Evolutionary conservation across 2,888 invertebrate species (phyloP).

Genomic region (Thymelicus acteon): DNA sequence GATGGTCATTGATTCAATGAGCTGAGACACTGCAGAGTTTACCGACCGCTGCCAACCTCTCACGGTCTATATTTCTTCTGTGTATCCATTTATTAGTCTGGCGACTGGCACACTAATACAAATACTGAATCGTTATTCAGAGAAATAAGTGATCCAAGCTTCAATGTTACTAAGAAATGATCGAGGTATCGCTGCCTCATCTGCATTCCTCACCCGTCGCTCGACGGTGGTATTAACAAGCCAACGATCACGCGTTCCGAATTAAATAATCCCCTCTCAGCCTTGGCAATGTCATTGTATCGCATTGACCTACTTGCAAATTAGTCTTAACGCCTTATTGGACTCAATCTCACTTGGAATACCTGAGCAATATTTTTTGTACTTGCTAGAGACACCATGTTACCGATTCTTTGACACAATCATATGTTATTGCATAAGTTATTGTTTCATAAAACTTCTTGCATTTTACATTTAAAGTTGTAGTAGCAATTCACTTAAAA

Average conservation of each 20-base stretch:
- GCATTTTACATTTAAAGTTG: no score
- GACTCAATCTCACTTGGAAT: conserved; percentile 16
- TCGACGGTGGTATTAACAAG: conserved; percentile 6
- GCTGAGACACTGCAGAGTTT: background rate
- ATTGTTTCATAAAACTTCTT: no score
- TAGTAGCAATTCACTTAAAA: no score
- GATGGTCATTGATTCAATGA: conserved; percentile 13
- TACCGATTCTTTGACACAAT: no score
- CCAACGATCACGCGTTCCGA: conserved; percentile 26
- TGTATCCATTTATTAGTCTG: no score
- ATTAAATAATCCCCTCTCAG: conserved; percentile 23
- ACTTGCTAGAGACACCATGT: background rate
- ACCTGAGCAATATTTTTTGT: conserved; percentile 13
- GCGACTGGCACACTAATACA: no score
- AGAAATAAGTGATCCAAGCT: background rate
- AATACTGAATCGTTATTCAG: background rate
- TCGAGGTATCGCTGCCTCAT: conserved; percentile 6
- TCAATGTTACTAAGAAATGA: conserved; percentile 1
- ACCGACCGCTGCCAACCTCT: background rate
- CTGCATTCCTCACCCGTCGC: background rate
- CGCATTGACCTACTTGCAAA: conserved; percentile 51
- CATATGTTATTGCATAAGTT: no score
- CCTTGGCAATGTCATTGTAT: conserved; percentile 45
- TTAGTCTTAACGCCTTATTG: conserved; percentile 40
- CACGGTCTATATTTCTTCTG: background rate